These are phyloP conservation scores for Symphodus melops DNA, from an alignment of 2,113 vertebrate genomes.

Conservation along the genomic window DNA sequence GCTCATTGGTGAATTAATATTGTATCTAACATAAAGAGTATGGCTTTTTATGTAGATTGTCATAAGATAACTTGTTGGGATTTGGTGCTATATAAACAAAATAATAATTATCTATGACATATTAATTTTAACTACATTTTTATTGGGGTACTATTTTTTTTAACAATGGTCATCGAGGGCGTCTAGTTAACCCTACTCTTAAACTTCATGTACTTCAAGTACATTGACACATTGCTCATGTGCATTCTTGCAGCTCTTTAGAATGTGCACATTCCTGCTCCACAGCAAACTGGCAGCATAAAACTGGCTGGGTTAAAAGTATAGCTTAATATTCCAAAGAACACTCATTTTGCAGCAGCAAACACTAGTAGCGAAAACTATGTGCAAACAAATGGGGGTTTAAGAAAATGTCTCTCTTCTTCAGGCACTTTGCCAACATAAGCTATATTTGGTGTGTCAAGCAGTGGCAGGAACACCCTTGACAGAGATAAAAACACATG, in stretches of 20 bases:
- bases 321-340: background rate
- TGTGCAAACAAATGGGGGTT: conserved; percentile 5
- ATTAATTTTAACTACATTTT: no score
- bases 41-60: no score
- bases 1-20: no score
- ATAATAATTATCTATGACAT: no score
- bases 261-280: conserved; percentile 32
- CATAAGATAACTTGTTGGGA: no score
- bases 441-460: background rate
- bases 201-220: background rate
- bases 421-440: background rate
- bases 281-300: background rate
- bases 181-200: background rate
- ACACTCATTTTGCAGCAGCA: background rate
- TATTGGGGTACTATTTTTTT: background rate
- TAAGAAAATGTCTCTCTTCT: background rate
- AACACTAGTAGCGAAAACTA: background rate
- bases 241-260: conserved; percentile 11
- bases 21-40: no score
- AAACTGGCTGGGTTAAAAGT: background rate
- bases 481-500: conserved; percentile 20
- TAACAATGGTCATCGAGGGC: background rate
- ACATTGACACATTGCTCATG: no score
- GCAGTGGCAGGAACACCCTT: background rate
- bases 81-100: no score